A percentile compares a stretch with the other conserved stretches of the same genome.
phyloP scores from a whole-genome alignment of 2,797 vertebrate genomes.

The Podarcis siculus region DNA sequence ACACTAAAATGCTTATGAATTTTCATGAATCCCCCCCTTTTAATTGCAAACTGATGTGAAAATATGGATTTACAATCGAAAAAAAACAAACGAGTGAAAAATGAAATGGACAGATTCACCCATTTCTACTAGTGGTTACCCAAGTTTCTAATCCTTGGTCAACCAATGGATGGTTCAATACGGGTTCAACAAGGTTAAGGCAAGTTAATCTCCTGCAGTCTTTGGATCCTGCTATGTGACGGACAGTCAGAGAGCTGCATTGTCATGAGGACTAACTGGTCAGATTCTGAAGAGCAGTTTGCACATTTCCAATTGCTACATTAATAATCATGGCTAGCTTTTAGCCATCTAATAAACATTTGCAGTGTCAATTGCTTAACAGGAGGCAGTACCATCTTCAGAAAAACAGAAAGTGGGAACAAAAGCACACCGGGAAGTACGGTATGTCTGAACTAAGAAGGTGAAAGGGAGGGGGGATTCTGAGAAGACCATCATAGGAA shows the following conservation, averaged over 20 bases:
- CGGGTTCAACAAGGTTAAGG: neutral
- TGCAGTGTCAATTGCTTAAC: neutral
- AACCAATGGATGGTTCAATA: neutral
- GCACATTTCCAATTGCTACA: neutral
- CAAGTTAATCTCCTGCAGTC: neutral
- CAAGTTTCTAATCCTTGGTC: neutral
- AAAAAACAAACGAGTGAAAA: too few species aligned
- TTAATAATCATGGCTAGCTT: slow-evolving; percentile 5
- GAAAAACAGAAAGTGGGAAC: slow-evolving; percentile 34
- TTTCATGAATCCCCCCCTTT: too few species aligned
- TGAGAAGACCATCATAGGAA: slow-evolving; percentile 49
- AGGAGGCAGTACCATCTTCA: neutral
- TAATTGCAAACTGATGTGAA: too few species aligned
- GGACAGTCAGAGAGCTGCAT: neutral
- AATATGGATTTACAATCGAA: too few species aligned
- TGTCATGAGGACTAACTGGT: neutral
- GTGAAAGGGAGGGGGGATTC: slow-evolving; percentile 20
- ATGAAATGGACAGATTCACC: too few species aligned
- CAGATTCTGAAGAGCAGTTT: neutral
- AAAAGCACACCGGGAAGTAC: slow-evolving; percentile 27
- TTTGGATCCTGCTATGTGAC: neutral
- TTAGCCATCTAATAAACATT: slow-evolving; percentile 29
- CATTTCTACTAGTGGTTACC: neutral
- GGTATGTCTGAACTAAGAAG: slow-evolving; percentile 33
- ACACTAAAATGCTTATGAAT: too few species aligned